Evolutionary conservation across 2,888 invertebrate genomes (phyloP).

Genomic region (Diachrysia chrysitis): DNA sequence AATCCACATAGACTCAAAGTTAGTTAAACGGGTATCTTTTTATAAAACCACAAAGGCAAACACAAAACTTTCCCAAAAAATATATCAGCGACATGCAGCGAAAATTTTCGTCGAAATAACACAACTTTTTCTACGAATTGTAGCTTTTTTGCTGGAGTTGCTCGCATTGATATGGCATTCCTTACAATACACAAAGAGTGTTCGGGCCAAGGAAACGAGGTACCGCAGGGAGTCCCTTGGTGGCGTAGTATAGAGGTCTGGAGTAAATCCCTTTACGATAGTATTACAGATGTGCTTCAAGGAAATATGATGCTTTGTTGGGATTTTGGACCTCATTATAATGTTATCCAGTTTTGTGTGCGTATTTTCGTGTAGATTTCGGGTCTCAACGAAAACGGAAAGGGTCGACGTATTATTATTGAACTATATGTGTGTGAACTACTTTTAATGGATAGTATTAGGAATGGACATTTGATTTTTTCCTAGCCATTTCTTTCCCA

Average conservation of each 20-base stretch:
- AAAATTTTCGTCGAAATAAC: background rate
- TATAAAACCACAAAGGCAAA: background rate
- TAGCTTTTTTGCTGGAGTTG: background rate
- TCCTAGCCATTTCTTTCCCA: no score
- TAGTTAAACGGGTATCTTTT: background rate
- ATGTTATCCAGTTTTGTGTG: no score
- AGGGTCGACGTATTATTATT: no score
- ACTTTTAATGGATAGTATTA: no score
- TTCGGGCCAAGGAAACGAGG: background rate
- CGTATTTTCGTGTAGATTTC: no score
- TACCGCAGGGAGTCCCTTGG: background rate
- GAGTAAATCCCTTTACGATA: slow-evolving; percentile 7
- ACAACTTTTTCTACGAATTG: background rate
- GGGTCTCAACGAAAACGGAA: no score
- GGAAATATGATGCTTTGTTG: background rate
- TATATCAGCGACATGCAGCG: background rate
- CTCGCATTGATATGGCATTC: slow-evolving; percentile 3
- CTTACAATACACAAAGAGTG: slow-evolving; percentile 10
- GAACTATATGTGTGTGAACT: no score
- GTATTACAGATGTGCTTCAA: background rate
- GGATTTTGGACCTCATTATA: background rate
- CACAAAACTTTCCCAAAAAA: background rate
- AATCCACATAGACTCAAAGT: no score
- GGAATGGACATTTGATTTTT: no score
- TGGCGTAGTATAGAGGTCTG: background rate